Conservation (phyloP, 2,797 vertebrate genomes). For the Cyclura pinguis region DNA sequence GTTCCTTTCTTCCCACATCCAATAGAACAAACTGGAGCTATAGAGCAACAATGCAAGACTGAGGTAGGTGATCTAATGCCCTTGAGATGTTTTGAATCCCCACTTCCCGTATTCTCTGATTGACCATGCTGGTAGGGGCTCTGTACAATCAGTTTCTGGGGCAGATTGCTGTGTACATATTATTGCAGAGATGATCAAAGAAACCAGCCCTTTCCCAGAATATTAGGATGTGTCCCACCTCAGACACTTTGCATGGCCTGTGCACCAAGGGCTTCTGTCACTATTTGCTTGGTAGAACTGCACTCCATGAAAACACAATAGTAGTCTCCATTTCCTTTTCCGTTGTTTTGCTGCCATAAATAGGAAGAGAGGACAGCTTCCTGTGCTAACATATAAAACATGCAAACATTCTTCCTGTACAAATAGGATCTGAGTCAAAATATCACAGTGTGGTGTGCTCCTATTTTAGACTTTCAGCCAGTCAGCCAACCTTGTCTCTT, state of each 20-base stretch:
- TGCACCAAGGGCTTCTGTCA: not conserved
- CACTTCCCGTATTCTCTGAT: no score
- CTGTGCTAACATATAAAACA: not conserved
- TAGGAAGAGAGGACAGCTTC: not conserved
- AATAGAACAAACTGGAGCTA: no score
- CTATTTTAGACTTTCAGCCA: not conserved
- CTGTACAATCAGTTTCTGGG: not conserved
- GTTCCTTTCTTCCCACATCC: not conserved
- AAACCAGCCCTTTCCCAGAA: not conserved
- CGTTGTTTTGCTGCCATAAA: constrained; percentile 16
- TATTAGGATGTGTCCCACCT: not conserved
- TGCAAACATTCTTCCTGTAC: not conserved
- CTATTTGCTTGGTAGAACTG: not conserved
- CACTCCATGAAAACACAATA: not conserved
- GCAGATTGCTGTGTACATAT: not conserved
- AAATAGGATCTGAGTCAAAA: not conserved
- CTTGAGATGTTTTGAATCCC: no score
- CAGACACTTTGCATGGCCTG: not conserved
- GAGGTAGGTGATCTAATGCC: no score
- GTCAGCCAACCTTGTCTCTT: not conserved
- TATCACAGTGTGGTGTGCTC: not conserved
- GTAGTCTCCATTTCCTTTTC: constrained; percentile 7
- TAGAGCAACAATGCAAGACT: no score
- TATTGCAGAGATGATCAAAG: not conserved
- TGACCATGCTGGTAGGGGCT: not conserved